These are phyloP conservation scores for Notospermus geniculatus DNA, from an alignment of 1,140 invertebrate genomes.

Conservation along the genomic window DNA sequence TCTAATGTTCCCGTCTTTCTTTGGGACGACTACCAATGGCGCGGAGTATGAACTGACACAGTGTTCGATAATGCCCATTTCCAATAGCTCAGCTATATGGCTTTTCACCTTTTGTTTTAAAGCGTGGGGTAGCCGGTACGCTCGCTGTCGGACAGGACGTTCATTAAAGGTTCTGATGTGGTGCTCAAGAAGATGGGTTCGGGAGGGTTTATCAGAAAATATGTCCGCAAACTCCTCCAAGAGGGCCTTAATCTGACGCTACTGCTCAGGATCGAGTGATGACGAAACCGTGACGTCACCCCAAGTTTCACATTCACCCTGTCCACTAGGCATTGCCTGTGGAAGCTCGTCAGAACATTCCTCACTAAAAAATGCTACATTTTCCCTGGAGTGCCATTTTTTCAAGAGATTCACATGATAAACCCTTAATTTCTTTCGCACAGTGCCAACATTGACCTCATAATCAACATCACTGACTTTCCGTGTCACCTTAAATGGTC, in stretches of 20 bases:
- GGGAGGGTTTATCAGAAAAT: slow-evolving; percentile 17
- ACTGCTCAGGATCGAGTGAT: background rate
- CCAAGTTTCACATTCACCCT: background rate
- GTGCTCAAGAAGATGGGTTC: slow-evolving; percentile 12
- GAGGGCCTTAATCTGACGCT: background rate
- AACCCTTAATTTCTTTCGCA: slow-evolving; percentile 9
- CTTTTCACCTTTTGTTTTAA: slow-evolving; percentile 44
- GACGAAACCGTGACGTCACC: background rate
- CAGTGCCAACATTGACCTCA: slow-evolving; percentile 2
- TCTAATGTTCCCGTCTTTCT: slow-evolving; percentile 54
- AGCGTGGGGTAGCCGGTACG: slow-evolving; percentile 46
- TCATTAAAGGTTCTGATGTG: slow-evolving; percentile 4
- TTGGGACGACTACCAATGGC: slow-evolving; percentile 58
- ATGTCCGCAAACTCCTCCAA: slow-evolving; percentile 5
- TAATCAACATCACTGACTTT: background rate
- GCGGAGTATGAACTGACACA: slow-evolving; percentile 57
- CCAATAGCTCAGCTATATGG: slow-evolving; percentile 46
- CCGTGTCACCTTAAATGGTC: slow-evolving; percentile 1
- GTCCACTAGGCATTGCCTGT: background rate
- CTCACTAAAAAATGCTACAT: no score
- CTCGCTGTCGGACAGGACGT: slow-evolving; percentile 21
- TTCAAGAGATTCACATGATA: slow-evolving; percentile 20
- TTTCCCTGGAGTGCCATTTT: no score
- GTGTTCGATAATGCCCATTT: slow-evolving; percentile 44
- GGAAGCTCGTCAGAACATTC: background rate